Base-by-base conservation (phyloP, 1,140 invertebrate genomes). In the Atta colombica region DNA sequence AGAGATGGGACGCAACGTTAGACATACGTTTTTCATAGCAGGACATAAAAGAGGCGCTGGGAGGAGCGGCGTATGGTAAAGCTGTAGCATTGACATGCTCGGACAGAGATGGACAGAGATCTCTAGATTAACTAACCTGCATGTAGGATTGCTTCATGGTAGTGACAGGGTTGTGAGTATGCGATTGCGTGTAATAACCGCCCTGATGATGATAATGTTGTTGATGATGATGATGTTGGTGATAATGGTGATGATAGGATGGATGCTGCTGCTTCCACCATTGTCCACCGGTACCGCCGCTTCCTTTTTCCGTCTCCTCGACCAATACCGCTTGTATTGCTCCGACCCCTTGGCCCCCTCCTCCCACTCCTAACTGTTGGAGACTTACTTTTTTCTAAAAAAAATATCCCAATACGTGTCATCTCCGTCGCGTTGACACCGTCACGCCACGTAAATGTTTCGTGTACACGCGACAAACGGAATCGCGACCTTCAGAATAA, bases 331-430 rank as follows among this genome's bases (percentile, higher is more conserved):
- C 94, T 89, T 94, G 93, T 39, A 45, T 45, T 12, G 39, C 39
- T 85, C 91, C 93, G 77, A 93, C 87, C 86, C 68, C 74, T 51
- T 94, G 93, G 90, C 90, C 93, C 90, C 93, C 93, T 92, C 93
- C 93, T 91, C 93, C 93, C 89, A 94, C 93, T 92, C 94, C 93
- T 86, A 95, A 81, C 35, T 81, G 77, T 81, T 71, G 93, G 91
- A 94, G 94, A 94, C 93, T 95, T 93, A 94, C 93, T 94, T 95
- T 95, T 94, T 95, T 95, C 94, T 95, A 95, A 77, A 95, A 77
- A 25, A 94, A 94, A 95, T 68, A 92, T 77, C 85, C 92, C 92
- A 89, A 89, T 31, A 66, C 63, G 51, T 80, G 87, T 86, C 68
- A 66, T 69, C 39, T 69, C n/a, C 66, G 31, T 88, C 86, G 60